Evolutionary conservation across 2,113 vertebrate genomes (phyloP).

Genomic region (Cyanoliseus patagonus): DNA sequence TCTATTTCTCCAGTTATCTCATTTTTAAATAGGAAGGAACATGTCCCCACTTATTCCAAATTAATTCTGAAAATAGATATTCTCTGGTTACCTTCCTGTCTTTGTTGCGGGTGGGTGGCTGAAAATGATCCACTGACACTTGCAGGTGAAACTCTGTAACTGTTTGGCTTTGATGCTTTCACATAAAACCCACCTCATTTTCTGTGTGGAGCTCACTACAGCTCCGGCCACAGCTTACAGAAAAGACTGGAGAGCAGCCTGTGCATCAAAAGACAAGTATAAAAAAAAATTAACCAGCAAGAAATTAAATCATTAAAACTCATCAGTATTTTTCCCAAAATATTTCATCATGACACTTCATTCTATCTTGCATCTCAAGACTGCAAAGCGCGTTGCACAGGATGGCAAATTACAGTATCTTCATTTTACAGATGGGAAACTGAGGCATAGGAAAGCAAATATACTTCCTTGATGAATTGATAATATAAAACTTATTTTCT

Average conservation of each 20-base stretch:
- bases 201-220: background rate
- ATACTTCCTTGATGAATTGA: constrained; percentile 38
- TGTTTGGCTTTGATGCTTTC: background rate
- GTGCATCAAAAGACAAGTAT: constrained; percentile 5
- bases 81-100: background rate
- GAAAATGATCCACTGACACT: background rate
- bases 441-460: constrained; percentile 58
- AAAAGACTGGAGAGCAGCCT: background rate
- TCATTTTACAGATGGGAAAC: constrained; percentile 59
- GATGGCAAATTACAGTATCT: constrained; percentile 60
- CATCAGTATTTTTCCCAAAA: constrained; percentile 42
- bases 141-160: background rate
- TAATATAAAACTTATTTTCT: constrained; percentile 48
- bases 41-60: background rate
- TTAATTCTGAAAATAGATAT: background rate
- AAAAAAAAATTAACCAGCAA: constrained; percentile 15
- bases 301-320: constrained; percentile 60
- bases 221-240: background rate
- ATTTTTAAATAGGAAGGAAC: background rate
- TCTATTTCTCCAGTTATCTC: background rate
- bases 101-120: background rate
- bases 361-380: constrained; percentile 17
- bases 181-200: background rate
- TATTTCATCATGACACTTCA: constrained; percentile 22
- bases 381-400: background rate